phyloP scores from a whole-genome alignment of 1,140 invertebrate species.

The Copidosoma floridanum region DNA sequence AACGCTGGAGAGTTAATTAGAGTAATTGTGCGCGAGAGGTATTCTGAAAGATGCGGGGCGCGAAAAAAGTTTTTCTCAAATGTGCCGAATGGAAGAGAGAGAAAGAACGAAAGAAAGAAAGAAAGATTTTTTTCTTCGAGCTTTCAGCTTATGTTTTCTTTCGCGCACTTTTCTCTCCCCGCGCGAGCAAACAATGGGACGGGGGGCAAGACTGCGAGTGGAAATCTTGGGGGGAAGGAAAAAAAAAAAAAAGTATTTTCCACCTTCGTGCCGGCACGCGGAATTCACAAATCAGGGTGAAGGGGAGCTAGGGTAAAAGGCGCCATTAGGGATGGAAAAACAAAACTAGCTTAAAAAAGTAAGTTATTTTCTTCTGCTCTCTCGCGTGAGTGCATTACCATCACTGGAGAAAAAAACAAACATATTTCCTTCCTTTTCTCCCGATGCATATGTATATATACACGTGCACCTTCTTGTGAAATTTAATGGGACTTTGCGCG shows the following conservation, averaged over 20 bases:
- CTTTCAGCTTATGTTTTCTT: too few relatives aligned
- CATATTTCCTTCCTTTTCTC: too few relatives aligned
- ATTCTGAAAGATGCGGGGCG: too few relatives aligned
- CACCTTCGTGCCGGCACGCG: neutral
- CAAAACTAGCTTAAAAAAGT: neutral
- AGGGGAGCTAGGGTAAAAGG: neutral
- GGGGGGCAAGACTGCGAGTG: neutral
- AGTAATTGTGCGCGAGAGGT: too few relatives aligned
- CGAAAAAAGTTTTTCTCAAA: neutral
- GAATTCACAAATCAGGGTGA: neutral
- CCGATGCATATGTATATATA: too few relatives aligned
- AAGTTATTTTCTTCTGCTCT: neutral
- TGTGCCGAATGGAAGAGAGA: neutral
- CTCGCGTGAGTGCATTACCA: neutral
- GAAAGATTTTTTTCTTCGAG: too few relatives aligned
- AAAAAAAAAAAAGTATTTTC: constrained; percentile 13
- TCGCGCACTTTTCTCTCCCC: neutral
- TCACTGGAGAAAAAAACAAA: too few relatives aligned
- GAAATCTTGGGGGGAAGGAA: neutral
- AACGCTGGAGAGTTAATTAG: too few relatives aligned
- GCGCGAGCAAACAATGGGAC: neutral
- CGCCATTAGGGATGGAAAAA: neutral
- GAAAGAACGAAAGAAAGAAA: neutral
- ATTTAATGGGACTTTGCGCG: too few relatives aligned
- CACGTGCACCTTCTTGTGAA: too few relatives aligned